Percentiles rank a stretch among this genome's conserved stretches.
phyloP scores from a whole-genome alignment of 2,888 invertebrate genomes.

The Hoplodrina ambigua region DNA sequence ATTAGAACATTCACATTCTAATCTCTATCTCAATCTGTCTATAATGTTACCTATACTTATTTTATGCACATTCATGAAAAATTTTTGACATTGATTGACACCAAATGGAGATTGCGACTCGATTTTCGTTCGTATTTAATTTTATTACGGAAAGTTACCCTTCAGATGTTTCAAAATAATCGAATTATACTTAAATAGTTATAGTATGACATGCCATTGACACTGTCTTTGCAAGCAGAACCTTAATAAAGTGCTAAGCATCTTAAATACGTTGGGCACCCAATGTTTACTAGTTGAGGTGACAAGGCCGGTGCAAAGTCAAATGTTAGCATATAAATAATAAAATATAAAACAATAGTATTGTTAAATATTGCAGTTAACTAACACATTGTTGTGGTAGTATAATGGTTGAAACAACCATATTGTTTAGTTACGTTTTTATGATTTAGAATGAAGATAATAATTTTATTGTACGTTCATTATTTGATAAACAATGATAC shows the following conservation, averaged over 20 bases:
- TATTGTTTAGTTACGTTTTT: not conserved
- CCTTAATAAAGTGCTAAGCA: not conserved
- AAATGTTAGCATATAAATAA: constrained; percentile 32
- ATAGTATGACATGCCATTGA: constrained; percentile 19
- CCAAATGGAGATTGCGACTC: too few species aligned
- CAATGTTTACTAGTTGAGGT: not conserved
- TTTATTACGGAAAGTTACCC: too few species aligned
- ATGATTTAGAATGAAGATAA: not conserved
- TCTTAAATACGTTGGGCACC: not conserved
- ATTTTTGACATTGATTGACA: too few species aligned
- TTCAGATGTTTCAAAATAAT: too few species aligned
- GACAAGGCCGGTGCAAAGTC: constrained; percentile 54
- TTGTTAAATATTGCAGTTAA: constrained; percentile 35
- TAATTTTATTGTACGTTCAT: not conserved
- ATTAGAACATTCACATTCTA: too few species aligned
- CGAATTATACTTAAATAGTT: not conserved
- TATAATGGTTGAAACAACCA: constrained; percentile 13
- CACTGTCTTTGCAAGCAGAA: not conserved
- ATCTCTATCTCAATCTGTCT: too few species aligned
- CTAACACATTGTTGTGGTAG: constrained; percentile 30
- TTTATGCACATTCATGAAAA: too few species aligned
- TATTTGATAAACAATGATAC: not conserved
- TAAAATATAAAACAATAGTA: constrained; percentile 31
- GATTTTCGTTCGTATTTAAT: too few species aligned
- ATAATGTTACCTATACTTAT: too few species aligned